Conservation (phyloP, 2,113 vertebrate species). For the Heteronetta atricapilla region DNA sequence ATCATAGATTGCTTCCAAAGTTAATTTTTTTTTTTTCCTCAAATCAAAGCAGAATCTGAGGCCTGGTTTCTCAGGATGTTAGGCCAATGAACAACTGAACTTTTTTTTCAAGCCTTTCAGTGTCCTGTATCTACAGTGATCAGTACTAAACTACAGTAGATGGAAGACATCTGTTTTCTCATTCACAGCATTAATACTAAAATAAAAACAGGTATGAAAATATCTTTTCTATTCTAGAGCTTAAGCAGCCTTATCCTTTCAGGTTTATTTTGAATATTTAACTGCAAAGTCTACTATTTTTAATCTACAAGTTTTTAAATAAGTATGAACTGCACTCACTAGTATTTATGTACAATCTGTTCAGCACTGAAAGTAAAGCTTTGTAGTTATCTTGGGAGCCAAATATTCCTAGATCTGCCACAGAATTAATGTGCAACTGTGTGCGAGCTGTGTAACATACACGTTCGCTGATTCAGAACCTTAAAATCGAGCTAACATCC, state of each 20-base stretch:
- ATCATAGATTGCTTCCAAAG: background rate
- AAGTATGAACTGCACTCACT: background rate
- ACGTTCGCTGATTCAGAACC: background rate
- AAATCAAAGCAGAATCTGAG: background rate
- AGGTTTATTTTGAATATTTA: background rate
- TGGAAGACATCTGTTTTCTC: background rate
- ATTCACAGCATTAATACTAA: background rate
- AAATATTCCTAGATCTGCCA: background rate
- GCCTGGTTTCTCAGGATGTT: background rate
- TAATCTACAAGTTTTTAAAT: background rate
- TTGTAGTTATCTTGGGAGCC: background rate
- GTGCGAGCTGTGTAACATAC: background rate
- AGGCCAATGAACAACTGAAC: background rate
- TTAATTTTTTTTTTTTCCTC: background rate
- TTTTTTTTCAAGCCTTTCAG: background rate
- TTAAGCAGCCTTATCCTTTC: background rate
- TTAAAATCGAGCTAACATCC: background rate
- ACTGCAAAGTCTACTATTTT: background rate
- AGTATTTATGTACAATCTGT: background rate
- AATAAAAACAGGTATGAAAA: background rate
- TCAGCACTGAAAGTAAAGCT: background rate
- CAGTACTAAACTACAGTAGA: background rate
- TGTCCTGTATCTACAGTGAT: rapidly evolving
- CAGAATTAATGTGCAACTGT: background rate
- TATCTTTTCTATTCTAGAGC: background rate